Evolutionary conservation across 2,113 vertebrate genomes (phyloP).

Genomic region (Vimba vimba): DNA sequence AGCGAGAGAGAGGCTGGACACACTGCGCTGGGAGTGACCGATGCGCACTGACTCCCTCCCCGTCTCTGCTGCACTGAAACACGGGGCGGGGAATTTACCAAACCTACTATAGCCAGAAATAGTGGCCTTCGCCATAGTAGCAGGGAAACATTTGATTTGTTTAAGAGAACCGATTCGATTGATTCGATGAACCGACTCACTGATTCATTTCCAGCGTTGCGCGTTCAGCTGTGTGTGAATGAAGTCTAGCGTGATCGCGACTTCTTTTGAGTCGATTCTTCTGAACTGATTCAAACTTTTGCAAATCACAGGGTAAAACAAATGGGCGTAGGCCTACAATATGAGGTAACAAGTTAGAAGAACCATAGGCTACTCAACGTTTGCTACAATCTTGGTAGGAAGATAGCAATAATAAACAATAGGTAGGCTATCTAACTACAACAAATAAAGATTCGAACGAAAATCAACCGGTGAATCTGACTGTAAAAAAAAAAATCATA

Average conservation of each 20-base stretch:
- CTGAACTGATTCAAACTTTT: not conserved
- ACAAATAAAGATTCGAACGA: not conserved
- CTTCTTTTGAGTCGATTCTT: constrained; percentile 1
- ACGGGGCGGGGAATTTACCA: constrained; percentile 64
- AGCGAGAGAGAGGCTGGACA: constrained; percentile 49
- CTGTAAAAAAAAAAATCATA: not conserved
- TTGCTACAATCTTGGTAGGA: not conserved
- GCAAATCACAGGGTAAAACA: not conserved
- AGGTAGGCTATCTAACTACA: too few species aligned
- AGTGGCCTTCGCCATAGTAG: constrained; percentile 3
- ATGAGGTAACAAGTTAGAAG: not conserved
- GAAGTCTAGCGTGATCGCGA: not conserved
- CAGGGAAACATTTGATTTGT: not conserved
- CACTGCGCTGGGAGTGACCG: constrained; percentile 71
- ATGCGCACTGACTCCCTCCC: constrained; percentile 71
- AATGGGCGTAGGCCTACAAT: not conserved
- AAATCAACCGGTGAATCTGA: not conserved
- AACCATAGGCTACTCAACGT: not conserved
- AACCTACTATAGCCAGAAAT: not conserved
- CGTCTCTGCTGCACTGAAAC: constrained; percentile 68
- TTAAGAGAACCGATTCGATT: not conserved
- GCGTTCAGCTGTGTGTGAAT: not conserved
- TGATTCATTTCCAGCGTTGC: not conserved
- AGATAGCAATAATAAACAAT: not conserved
- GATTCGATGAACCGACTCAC: not conserved